Conservation (phyloP, 2,113 vertebrate genomes). For the Procapra przewalskii region DNA sequence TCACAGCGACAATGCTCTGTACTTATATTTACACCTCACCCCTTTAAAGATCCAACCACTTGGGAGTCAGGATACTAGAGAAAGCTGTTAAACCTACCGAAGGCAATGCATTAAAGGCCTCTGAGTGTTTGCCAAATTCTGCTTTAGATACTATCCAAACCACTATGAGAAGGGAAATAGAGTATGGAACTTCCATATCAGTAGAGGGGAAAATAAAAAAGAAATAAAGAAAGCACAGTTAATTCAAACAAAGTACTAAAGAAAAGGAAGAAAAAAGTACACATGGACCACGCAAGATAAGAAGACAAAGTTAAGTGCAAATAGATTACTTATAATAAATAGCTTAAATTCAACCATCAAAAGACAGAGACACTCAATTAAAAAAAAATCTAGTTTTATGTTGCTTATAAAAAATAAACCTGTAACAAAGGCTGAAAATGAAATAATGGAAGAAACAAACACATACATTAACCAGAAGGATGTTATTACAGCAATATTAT, state of each 20-base stretch:
- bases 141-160: not conserved
- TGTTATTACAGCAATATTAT: not conserved
- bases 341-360: constrained; percentile 27
- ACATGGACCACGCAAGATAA: not conserved
- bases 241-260: not conserved
- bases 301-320: not conserved
- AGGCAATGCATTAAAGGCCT: not conserved
- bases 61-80: not conserved
- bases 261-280: not conserved
- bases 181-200: not conserved
- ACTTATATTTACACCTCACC: not conserved
- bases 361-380: not conserved
- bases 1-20: not conserved
- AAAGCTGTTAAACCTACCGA: constrained; percentile 1
- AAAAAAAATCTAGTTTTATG: not conserved
- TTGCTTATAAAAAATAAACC: not conserved
- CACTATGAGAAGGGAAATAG: constrained; percentile 27
- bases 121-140: constrained; percentile 37
- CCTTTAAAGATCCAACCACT: not conserved
- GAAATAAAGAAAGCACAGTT: not conserved
- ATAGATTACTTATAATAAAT: not conserved
- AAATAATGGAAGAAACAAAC: not conserved
- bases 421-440: not conserved
- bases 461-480: not conserved
- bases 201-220: not conserved